Conservation (phyloP, 1,140 invertebrate genomes). For the Cyphomyrmex costatus region DNA sequence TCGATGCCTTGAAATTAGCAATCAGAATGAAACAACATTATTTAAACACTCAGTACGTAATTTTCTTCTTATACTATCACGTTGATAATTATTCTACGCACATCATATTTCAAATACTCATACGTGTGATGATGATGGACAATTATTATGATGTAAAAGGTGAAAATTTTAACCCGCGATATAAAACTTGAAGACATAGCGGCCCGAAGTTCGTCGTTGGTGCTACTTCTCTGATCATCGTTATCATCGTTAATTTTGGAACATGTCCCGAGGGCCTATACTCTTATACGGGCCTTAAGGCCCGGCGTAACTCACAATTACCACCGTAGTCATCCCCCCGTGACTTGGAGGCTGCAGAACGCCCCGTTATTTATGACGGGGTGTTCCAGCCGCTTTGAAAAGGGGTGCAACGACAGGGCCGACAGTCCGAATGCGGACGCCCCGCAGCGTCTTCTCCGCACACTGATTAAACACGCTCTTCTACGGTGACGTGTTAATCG, state of each 20-base stretch:
- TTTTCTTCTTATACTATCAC: background rate
- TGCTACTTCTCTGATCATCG: conserved; percentile 67
- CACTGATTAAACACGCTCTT: conserved; percentile 84
- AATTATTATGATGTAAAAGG: conserved; percentile 32
- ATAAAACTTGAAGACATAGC: background rate
- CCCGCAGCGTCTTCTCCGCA: conserved; percentile 82
- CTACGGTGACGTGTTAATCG: conserved; percentile 84
- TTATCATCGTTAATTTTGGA: conserved; percentile 70
- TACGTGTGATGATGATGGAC: background rate
- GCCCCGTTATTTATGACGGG: conserved; percentile 82
- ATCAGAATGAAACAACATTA: background rate
- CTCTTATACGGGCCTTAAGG: conserved; percentile 32
- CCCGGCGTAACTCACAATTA: conserved; percentile 82
- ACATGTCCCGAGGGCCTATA: conserved; percentile 49
- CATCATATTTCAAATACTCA: background rate
- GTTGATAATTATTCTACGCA: background rate
- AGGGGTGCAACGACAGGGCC: conserved; percentile 77
- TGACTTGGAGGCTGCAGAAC: conserved; percentile 73
- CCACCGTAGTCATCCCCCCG: conserved; percentile 79
- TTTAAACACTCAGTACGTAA: background rate
- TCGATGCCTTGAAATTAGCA: background rate
- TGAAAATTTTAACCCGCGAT: conserved; percentile 42
- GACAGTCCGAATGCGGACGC: conserved; percentile 81
- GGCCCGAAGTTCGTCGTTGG: background rate
- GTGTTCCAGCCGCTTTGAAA: conserved; percentile 75